Evolutionary conservation across 2,113 vertebrate genomes (phyloP).

Genomic region (Gracilinanus agilis): DNA sequence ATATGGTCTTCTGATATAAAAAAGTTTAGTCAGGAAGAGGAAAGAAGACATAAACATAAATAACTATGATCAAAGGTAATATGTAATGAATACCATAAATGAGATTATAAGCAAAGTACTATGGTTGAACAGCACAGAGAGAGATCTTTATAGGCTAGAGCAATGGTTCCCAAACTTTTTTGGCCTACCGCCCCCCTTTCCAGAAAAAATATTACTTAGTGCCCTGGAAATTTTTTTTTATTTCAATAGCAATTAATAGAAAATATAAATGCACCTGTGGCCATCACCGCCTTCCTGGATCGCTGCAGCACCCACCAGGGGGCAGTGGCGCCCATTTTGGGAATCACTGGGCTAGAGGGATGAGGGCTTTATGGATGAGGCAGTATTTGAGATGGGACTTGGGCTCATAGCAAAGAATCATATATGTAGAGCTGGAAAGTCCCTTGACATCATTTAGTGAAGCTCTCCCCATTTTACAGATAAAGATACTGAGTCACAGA

Average conservation of each 20-base stretch:
- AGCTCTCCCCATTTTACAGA: background rate
- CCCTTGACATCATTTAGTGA: background rate
- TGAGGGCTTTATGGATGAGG: background rate
- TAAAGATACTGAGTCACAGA: background rate
- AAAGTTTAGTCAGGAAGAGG: background rate
- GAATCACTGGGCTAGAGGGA: background rate
- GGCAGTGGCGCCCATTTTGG: too few relatives aligned
- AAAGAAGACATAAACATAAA: background rate
- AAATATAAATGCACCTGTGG: too few relatives aligned
- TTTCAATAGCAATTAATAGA: too few relatives aligned
- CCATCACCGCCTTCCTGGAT: too few relatives aligned
- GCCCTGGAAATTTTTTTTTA: too few relatives aligned
- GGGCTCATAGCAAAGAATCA: too few relatives aligned
- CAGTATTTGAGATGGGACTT: background rate
- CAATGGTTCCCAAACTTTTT: too few relatives aligned
- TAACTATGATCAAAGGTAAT: background rate
- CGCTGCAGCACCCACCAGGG: too few relatives aligned
- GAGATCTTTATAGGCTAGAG: background rate
- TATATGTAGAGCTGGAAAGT: too few relatives aligned
- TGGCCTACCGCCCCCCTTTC: too few relatives aligned
- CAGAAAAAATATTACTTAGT: too few relatives aligned
- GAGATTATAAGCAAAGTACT: background rate
- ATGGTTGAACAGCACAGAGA: background rate
- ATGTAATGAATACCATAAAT: background rate
- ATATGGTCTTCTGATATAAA: background rate